Evolutionary conservation across 1,140 invertebrate species (phyloP), one percentile per base, ranked within the genome.

Genomic region (Halesus radiatus): DNA sequence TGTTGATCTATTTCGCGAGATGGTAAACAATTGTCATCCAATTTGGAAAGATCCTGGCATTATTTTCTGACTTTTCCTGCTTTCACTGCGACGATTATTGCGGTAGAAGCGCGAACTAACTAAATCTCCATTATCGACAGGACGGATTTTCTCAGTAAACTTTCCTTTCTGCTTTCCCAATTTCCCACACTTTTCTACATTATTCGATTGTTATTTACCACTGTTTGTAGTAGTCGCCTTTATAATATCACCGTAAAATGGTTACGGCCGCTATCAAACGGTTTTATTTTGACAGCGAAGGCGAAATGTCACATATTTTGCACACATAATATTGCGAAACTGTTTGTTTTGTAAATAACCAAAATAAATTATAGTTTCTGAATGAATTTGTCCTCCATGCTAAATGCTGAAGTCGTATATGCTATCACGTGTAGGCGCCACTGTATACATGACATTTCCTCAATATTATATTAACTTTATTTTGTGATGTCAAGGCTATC

Each of bases 31-130:
- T 79, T 79, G 78, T 79, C 78, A 79, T 74, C 53, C 20, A 52
- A 79, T 73, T 73, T 62, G 29, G 26, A 73, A 60, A 52, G 52
- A 79, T 79, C 78, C 70, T 79, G 37, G 78, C 26, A 22, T 45
- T 79, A 79, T 79, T 79, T 79, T 72, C 78, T 73, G 78, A 79
- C 66, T 79, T 79, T 79, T 79, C 78, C 78, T 56, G 45, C 78
- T 79, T 79, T 79, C 78, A 74, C 78, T 53, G 66, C 62, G 56
- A 78, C 23, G 60, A 45, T 45, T 74, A 45, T 52, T 23, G 78
- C 68, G 78, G 54, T 66, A 74, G 62, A 50, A 73, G 16, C 32
- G 68, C 53, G 70, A 79, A 72, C 70, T 72, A 62, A 8, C 20
- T 23, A 52, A 60, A 60, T 73, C 54, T 73, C 29, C 20, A 60